phyloP scores from a whole-genome alignment of 2,797 vertebrate genomes.

The Leptodactylus fallax region DNA sequence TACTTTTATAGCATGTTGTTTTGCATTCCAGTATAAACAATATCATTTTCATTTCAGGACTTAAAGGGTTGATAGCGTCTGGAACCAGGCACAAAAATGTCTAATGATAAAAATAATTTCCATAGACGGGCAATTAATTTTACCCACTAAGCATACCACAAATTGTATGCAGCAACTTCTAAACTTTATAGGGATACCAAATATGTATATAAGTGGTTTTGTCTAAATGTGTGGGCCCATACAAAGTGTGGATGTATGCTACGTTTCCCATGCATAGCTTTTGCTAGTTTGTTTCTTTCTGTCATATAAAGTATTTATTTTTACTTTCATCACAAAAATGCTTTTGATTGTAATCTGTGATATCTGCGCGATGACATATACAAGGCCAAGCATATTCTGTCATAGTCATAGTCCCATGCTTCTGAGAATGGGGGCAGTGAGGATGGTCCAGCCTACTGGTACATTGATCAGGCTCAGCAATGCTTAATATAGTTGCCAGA shows the following conservation, averaged over 20 bases:
- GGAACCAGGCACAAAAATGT: not conserved
- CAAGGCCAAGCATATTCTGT: no score
- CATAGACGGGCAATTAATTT: not conserved
- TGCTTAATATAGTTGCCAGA: no score
- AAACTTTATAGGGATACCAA: not conserved
- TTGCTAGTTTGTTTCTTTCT: not conserved
- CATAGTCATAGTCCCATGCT: no score
- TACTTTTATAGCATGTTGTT: no score
- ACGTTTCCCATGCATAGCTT: not conserved
- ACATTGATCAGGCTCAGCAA: no score
- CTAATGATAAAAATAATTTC: not conserved
- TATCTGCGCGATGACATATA: not conserved
- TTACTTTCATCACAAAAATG: not conserved
- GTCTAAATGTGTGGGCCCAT: not conserved
- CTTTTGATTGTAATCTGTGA: not conserved
- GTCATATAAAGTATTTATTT: not conserved
- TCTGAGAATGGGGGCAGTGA: no score
- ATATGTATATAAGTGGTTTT: conserved; percentile 7
- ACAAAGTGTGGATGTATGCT: not conserved
- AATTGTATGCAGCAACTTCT: not conserved
- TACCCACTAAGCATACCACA: not conserved
- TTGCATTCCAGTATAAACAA: no score
- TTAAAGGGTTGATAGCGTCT: not conserved
- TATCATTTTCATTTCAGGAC: not conserved
- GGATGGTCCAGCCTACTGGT: no score